A percentile compares a stretch with the other conserved stretches of the same genome.
phyloP scores from a whole-genome alignment of 2,797 vertebrate species.

The Nasua narica region DNA sequence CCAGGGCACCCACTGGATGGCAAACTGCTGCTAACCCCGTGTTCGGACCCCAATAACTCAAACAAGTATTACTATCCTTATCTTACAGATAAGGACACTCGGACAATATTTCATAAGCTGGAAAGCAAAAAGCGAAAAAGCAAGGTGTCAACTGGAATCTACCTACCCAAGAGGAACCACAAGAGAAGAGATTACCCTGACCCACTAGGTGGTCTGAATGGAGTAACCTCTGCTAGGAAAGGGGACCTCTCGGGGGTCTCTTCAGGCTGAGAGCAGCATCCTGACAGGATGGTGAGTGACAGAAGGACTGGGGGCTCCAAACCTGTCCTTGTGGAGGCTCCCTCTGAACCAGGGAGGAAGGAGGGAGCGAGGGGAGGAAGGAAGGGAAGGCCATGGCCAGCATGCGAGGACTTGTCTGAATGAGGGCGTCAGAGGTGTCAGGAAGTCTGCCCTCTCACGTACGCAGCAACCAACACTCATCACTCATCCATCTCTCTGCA shows the following conservation, averaged over 20 bases:
- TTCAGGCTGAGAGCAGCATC: not conserved
- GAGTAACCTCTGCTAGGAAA: not conserved
- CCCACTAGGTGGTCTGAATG: no score
- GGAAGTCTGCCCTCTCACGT: not conserved
- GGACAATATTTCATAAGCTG: not conserved
- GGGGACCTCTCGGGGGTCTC: rapidly evolving
- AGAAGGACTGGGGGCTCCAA: not conserved
- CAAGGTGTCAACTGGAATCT: not conserved
- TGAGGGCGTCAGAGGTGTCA: no score
- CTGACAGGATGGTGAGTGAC: not conserved
- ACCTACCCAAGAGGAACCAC: not conserved
- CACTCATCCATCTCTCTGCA: not conserved
- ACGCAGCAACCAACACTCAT: not conserved
- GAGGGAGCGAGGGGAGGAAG: not conserved
- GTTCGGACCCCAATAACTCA: not conserved
- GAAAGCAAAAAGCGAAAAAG: not conserved
- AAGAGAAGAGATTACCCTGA: not conserved
- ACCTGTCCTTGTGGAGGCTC: no score
- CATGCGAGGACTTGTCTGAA: no score
- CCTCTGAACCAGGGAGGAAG: not conserved
- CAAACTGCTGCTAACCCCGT: not conserved
- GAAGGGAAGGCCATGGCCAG: no score
- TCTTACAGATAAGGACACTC: not conserved
- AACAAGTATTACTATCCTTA: not conserved
- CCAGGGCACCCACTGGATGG: not conserved